Percentiles rank a stretch among this genome's conserved stretches.
Conservation (phyloP, 2,113 vertebrate genomes). For the Puma concolor region DNA sequence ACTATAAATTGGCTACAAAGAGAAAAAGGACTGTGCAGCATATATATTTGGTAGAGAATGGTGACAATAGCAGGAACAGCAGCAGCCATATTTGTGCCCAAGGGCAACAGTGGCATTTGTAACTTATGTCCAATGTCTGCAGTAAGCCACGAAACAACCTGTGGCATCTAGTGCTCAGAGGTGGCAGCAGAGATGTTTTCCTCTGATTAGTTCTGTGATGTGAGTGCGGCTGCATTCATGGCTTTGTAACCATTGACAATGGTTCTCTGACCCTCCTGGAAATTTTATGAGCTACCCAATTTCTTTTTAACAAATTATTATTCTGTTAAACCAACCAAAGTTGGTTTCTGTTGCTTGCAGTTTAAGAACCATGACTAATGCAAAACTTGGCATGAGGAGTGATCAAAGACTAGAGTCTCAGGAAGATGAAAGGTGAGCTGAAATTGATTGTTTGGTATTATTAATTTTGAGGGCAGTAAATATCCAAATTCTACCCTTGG, state of each 20-base stretch:
- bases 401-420: neutral
- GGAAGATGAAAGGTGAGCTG: neutral
- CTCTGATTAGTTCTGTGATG: neutral
- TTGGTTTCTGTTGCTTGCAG: neutral
- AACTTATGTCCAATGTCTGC: neutral
- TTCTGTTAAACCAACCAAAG: neutral
- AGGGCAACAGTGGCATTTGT: neutral
- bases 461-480: neutral
- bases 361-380: neutral
- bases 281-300: neutral
- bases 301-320: neutral
- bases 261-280: neutral
- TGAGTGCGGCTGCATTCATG: neutral
- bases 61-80: neutral
- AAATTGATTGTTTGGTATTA: neutral
- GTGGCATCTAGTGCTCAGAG: neutral
- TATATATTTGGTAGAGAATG: neutral
- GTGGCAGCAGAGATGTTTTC: neutral
- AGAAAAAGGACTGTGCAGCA: neutral
- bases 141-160: neutral
- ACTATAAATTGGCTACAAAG: neutral
- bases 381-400: neutral
- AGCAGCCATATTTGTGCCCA: neutral
- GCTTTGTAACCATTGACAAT: neutral
- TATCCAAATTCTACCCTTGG: neutral